These are phyloP conservation scores for Panagrolaimus sp. DNA, from an alignment of 1,140 invertebrate species.

Conservation along the genomic window DNA sequence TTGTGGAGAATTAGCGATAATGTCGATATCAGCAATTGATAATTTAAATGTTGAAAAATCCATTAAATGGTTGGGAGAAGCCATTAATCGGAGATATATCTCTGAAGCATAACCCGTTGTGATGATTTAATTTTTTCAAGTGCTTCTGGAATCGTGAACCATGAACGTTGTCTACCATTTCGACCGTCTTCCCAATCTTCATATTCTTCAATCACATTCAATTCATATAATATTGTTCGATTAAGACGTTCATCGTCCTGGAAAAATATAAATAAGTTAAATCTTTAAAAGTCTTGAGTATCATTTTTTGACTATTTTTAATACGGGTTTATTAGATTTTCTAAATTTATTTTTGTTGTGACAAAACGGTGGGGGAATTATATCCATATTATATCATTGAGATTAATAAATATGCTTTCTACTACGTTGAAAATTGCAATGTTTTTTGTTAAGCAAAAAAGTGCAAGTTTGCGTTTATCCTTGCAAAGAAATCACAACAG, in stretches of 20 bases:
- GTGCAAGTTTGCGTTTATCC: no score
- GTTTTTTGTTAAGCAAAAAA: no score
- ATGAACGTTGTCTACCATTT: constrained; percentile 19
- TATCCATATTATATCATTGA: no score
- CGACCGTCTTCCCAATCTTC: constrained; percentile 81
- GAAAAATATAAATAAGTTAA: constrained; percentile 41
- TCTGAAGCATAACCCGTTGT: constrained; percentile 27
- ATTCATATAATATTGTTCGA: constrained; percentile 83
- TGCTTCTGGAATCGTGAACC: constrained; percentile 18
- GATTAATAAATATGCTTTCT: constrained; percentile 34
- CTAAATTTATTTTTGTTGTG: neutral
- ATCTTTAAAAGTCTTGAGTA: no score
- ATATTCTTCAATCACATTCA: constrained; percentile 81
- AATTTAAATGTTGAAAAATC: constrained; percentile 5
- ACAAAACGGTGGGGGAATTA: neutral
- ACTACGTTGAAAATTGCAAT: no score
- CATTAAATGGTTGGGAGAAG: constrained; percentile 14
- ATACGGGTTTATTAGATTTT: neutral
- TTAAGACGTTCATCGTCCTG: constrained; percentile 85
- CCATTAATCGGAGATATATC: neutral
- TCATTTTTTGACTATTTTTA: neutral
- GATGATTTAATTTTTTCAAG: constrained; percentile 16
- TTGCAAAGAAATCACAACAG: no score
- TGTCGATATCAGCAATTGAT: constrained; percentile 5
- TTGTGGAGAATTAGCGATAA: constrained; percentile 12